phyloP scores from a whole-genome alignment of 2,888 invertebrate genomes.

The Chironomus riparius region DNA sequence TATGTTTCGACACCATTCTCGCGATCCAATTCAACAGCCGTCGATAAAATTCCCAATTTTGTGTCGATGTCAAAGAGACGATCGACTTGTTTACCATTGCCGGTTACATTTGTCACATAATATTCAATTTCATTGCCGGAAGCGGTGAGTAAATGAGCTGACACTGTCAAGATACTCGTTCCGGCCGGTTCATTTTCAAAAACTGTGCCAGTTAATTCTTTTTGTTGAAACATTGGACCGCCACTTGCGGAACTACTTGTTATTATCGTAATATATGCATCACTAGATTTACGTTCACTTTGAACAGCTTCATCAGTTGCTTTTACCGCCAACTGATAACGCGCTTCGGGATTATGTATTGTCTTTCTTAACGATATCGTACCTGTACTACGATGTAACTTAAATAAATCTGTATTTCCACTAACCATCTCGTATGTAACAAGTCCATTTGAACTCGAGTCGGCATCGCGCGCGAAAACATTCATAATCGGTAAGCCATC shows the following conservation, averaged over 20 bases:
- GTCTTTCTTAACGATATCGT: conserved; percentile 57
- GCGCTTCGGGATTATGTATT: conserved; percentile 54
- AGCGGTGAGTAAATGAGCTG: conserved; percentile 50
- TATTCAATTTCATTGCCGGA: conserved; percentile 67
- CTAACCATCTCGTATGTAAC: conserved; percentile 83
- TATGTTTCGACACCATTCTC: conserved; percentile 75
- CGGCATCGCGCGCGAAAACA: conserved; percentile 75
- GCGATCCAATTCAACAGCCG: conserved; percentile 72
- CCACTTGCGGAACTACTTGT: conserved; percentile 46
- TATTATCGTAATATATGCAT: conserved; percentile 76
- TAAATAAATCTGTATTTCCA: conserved; percentile 69
- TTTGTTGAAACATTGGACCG: conserved; percentile 54
- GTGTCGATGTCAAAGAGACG: conserved; percentile 86
- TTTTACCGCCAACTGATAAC: conserved; percentile 74
- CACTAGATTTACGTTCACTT: conserved; percentile 76
- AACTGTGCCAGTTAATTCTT: conserved; percentile 65
- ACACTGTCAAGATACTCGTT: conserved; percentile 72
- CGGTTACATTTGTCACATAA: conserved; percentile 81
- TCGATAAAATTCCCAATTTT: conserved; percentile 77
- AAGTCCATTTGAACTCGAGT: conserved; percentile 83
- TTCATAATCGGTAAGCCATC: conserved; percentile 63
- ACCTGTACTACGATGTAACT: conserved; percentile 72
- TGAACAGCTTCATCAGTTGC: conserved; percentile 89
- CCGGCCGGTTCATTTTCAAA: conserved; percentile 84
- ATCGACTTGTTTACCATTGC: conserved; percentile 67